Evolutionary conservation across 2,888 invertebrate genomes (phyloP).

Genomic region (Cataglyphis livida): DNA sequence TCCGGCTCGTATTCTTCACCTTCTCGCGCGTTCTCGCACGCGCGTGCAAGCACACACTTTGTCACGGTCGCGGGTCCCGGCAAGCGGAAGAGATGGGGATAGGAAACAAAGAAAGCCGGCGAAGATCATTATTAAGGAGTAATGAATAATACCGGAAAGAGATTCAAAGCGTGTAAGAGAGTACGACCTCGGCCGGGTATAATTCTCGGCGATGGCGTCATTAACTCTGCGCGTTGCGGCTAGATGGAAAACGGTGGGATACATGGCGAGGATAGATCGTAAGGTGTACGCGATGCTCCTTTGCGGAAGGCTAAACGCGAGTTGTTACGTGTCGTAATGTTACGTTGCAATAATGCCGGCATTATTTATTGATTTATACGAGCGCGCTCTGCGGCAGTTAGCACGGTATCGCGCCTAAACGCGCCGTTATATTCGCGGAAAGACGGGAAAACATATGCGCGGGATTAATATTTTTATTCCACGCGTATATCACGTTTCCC

Average conservation of each 20-base stretch:
- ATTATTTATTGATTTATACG: slow-evolving; percentile 62
- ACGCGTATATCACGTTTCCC: not conserved
- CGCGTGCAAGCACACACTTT: slow-evolving; percentile 30
- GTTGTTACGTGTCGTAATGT: slow-evolving; percentile 58
- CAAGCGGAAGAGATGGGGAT: slow-evolving; percentile 56
- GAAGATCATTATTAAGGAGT: slow-evolving; percentile 77
- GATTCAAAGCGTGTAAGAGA: slow-evolving; percentile 74
- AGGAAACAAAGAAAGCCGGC: slow-evolving; percentile 68
- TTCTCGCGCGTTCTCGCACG: slow-evolving; percentile 17
- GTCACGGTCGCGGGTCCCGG: slow-evolving; percentile 45
- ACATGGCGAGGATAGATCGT: slow-evolving; percentile 45
- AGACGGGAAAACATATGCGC: not conserved
- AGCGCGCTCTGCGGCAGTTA: slow-evolving; percentile 17
- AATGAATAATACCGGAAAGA: slow-evolving; percentile 81
- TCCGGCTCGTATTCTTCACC: slow-evolving; percentile 35
- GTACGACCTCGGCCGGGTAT: slow-evolving; percentile 75
- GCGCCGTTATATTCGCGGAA: not conserved
- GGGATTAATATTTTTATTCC: slow-evolving; percentile 23
- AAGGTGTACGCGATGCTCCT: slow-evolving; percentile 48
- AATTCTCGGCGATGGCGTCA: slow-evolving; percentile 78
- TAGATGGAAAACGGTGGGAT: slow-evolving; percentile 57
- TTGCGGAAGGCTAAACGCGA: slow-evolving; percentile 62
- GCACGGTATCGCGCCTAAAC: not conserved
- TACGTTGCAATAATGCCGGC: slow-evolving; percentile 58
- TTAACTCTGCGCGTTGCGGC: slow-evolving; percentile 71